A percentile compares a stretch with the other conserved stretches of the same genome.
Evolutionary conservation across 2,888 invertebrate species (phyloP).

Genomic region (Xestia c-nigrum): DNA sequence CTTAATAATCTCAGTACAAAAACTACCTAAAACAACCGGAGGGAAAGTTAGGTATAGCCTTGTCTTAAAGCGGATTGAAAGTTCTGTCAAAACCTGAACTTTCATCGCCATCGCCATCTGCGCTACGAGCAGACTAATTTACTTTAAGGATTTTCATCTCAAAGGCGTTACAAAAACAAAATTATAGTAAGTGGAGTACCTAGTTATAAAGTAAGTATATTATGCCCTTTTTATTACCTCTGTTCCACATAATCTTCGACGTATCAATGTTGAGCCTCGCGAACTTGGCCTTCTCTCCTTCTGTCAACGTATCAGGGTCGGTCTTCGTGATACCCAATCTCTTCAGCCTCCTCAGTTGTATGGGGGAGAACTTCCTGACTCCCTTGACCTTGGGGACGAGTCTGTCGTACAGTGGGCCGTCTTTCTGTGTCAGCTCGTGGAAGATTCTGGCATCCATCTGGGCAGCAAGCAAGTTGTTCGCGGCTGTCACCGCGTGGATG

Average conservation of each 20-base stretch:
- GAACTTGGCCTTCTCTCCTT: constrained; percentile 95
- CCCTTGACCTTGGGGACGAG: constrained; percentile 97
- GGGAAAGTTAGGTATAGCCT: no score
- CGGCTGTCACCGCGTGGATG: constrained; percentile 99
- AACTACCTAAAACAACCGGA: no score
- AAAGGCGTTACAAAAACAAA: no score
- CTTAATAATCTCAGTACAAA: no score
- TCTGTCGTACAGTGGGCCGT: constrained; percentile 95
- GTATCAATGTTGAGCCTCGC: constrained; percentile 97
- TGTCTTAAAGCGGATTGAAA: no score
- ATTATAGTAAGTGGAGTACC: no score
- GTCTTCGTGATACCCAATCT: constrained; percentile 96
- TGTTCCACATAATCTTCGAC: constrained; percentile 97
- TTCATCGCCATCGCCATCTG: no score
- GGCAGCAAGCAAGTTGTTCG: constrained; percentile 99
- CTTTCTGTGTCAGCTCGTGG: constrained; percentile 98
- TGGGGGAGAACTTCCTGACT: constrained; percentile 95
- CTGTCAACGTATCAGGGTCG: constrained; percentile 94
- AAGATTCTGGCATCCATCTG: constrained; percentile 99
- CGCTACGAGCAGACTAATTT: no score
- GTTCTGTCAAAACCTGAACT: no score
- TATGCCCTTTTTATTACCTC: constrained; percentile 92
- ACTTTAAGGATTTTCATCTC: no score
- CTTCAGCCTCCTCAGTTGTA: constrained; percentile 94
- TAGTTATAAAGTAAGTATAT: no score